Conservation (phyloP, 2,888 invertebrate species). For the Scaeva pyrastri region DNA sequence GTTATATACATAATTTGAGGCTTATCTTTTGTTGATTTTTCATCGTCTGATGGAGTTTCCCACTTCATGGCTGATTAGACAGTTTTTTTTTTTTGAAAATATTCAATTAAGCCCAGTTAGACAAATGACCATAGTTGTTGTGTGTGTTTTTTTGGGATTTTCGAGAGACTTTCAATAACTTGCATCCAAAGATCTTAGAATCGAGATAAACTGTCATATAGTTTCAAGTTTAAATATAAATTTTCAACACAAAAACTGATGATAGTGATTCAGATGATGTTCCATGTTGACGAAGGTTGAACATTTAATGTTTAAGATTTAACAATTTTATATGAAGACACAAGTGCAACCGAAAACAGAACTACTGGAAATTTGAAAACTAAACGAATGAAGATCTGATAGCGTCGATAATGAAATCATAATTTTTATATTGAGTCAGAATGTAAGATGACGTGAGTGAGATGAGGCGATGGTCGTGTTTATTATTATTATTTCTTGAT, state of each 20-base stretch:
- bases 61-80: slow-evolving; percentile 32
- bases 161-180: slow-evolving; percentile 20
- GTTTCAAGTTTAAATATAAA: slow-evolving; percentile 22
- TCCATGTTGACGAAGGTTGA: slow-evolving; percentile 6
- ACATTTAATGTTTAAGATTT: no score
- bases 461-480: no score
- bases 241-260: slow-evolving; percentile 1
- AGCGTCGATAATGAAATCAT: slow-evolving; percentile 63
- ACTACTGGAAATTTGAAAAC: no score
- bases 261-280: neutral
- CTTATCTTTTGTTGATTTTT: slow-evolving; percentile 55
- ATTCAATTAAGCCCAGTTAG: slow-evolving; percentile 51
- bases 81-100: slow-evolving; percentile 37
- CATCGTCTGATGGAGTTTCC: slow-evolving; percentile 38
- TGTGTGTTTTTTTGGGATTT: slow-evolving; percentile 7
- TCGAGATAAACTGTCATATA: slow-evolving; percentile 65
- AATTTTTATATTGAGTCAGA: slow-evolving; percentile 65
- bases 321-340: neutral
- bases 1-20: slow-evolving; percentile 32
- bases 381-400: slow-evolving; percentile 63
- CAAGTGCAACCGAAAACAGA: slow-evolving; percentile 46
- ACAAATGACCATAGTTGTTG: slow-evolving; percentile 58
- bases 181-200: slow-evolving; percentile 37
- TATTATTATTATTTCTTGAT: slow-evolving; percentile 70
- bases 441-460: slow-evolving; percentile 36